Evolutionary conservation across 2,888 invertebrate genomes (phyloP).

Genomic region (Alsophila aescularia): DNA sequence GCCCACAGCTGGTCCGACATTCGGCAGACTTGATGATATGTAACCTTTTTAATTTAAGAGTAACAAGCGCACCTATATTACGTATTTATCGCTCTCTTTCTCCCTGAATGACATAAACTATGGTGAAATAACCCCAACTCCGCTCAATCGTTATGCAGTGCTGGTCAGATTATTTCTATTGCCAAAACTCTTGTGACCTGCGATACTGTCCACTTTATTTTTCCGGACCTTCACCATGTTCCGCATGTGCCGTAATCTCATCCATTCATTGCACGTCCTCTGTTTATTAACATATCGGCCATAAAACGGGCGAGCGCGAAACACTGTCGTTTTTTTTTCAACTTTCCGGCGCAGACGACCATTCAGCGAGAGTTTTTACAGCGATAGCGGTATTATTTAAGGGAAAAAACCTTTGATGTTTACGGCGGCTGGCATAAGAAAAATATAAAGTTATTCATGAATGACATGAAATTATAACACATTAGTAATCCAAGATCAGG

Average conservation of each 20-base stretch:
- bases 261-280: slow-evolving; percentile 72
- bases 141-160: not conserved
- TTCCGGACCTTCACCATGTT: slow-evolving; percentile 39
- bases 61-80: too few relatives aligned
- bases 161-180: not conserved
- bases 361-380: slow-evolving; percentile 62
- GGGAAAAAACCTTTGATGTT: slow-evolving; percentile 43
- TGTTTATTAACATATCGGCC: slow-evolving; percentile 80
- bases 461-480: too few relatives aligned
- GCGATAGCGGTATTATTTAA: slow-evolving; percentile 48
- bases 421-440: slow-evolving; percentile 37
- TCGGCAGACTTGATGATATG: too few relatives aligned
- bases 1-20: too few relatives aligned
- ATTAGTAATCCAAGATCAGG: too few relatives aligned
- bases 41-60: too few relatives aligned
- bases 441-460: not conserved
- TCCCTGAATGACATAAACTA: too few relatives aligned
- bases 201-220: slow-evolving; percentile 9
- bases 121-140: too few relatives aligned
- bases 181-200: slow-evolving; percentile 1
- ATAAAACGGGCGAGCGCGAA: slow-evolving; percentile 69
- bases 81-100: too few relatives aligned
- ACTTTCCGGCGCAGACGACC: slow-evolving; percentile 66
- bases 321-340: slow-evolving; percentile 68
- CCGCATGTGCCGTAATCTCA: slow-evolving; percentile 52